These are phyloP conservation scores for Polypedilum pembai DNA, from an alignment of 1,140 invertebrate species.

Conservation along the genomic window DNA sequence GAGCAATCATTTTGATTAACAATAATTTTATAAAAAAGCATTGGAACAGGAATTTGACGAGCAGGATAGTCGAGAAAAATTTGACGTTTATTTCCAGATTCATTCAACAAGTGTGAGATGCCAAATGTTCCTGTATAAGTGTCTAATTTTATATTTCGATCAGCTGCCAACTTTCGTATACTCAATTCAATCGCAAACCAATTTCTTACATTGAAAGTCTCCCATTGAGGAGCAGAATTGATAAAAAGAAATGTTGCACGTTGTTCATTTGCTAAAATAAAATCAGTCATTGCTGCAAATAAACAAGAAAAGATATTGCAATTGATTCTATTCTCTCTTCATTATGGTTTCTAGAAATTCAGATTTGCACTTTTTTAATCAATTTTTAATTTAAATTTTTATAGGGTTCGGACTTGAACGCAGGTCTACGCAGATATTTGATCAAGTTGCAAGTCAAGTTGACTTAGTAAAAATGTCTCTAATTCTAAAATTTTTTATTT, in stretches of 20 bases:
- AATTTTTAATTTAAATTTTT: too few species aligned
- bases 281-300: slow-evolving; percentile 45
- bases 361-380: too few species aligned
- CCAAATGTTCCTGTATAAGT: slow-evolving; percentile 45
- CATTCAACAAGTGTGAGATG: slow-evolving; percentile 41
- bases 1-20: background rate
- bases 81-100: slow-evolving; percentile 36
- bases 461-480: too few species aligned
- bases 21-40: slow-evolving; percentile 45
- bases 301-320: too few species aligned
- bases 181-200: slow-evolving; percentile 47
- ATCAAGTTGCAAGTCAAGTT: too few species aligned
- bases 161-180: background rate
- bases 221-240: slow-evolving; percentile 54
- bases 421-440: too few species aligned
- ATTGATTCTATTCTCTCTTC: too few species aligned
- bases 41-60: slow-evolving; percentile 42
- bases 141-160: background rate
- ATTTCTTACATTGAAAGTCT: slow-evolving; percentile 51
- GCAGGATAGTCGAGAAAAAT: slow-evolving; percentile 40
- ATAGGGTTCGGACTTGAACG: too few species aligned
- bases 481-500: too few species aligned
- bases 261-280: slow-evolving; percentile 50
- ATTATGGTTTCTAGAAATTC: too few species aligned
- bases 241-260: slow-evolving; percentile 51